A percentile compares a stretch with the other conserved stretches of the same genome.
Conservation (phyloP, 2,797 vertebrate species). For the Oreochromis mossambicus region DNA sequence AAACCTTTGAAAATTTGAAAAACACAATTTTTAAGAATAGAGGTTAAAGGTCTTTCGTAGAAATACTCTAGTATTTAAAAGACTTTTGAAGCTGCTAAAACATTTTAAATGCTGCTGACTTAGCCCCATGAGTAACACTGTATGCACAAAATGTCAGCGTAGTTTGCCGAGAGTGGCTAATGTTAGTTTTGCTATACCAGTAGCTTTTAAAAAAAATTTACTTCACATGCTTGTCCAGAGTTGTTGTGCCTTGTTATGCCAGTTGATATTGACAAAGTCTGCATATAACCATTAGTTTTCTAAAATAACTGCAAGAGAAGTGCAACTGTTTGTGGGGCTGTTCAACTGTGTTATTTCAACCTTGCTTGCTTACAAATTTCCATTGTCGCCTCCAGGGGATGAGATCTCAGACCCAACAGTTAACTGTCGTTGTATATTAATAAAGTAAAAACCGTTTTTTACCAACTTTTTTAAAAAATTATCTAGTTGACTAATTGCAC, state of each 20-base stretch:
- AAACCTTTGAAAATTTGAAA: not conserved
- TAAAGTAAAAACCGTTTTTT: not conserved
- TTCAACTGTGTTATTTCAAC: not conserved
- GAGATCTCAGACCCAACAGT: not conserved
- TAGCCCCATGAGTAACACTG: not conserved
- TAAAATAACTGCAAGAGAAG: rapidly evolving
- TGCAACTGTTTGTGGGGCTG: not conserved
- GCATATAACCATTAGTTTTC: rapidly evolving
- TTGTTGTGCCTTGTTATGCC: not conserved
- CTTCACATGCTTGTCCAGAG: not conserved
- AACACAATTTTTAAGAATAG: rapidly evolving
- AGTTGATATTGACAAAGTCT: not conserved
- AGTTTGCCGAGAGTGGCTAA: not conserved
- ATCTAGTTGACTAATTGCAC: not conserved
- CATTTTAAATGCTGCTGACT: not conserved
- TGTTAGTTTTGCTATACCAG: not conserved
- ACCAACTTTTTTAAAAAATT: rapidly evolving
- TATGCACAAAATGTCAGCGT: not conserved
- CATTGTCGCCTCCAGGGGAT: rapidly evolving
- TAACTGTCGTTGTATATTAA: not conserved
- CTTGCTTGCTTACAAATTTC: not conserved
- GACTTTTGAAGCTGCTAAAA: not conserved
- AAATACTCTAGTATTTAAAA: not conserved
- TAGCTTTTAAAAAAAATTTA: rapidly evolving
- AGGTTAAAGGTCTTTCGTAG: rapidly evolving